phyloP scores from a whole-genome alignment of 2,888 invertebrate genomes.

The Priocnemis perturbator region DNA sequence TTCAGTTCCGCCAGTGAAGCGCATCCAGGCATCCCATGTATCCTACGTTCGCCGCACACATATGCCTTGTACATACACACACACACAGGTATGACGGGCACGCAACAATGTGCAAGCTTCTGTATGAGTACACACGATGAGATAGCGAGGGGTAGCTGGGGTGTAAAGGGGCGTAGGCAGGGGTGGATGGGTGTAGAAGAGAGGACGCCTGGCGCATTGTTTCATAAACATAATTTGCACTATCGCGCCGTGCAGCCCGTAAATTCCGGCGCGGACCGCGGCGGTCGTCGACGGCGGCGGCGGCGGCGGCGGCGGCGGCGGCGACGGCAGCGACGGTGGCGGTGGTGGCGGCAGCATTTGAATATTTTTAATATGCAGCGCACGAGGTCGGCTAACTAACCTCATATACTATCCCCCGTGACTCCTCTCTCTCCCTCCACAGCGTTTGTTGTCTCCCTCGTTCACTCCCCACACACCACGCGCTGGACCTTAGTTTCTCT shows the following conservation, averaged over 20 bases:
- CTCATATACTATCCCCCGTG: slow-evolving; percentile 60
- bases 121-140: slow-evolving; percentile 25
- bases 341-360: slow-evolving; percentile 57
- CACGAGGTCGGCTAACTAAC: slow-evolving; percentile 68
- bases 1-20: no score
- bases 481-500: slow-evolving; percentile 16
- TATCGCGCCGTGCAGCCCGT: slow-evolving; percentile 60
- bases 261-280: slow-evolving; percentile 52
- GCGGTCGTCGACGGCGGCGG: slow-evolving; percentile 20
- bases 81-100: background rate
- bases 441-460: background rate
- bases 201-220: slow-evolving; percentile 53
- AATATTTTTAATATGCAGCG: slow-evolving; percentile 73
- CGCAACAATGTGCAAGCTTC: slow-evolving; percentile 10
- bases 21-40: no score
- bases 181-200: slow-evolving; percentile 20
- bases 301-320: slow-evolving; percentile 1
- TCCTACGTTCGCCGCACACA: no score
- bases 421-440: slow-evolving; percentile 19
- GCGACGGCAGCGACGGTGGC: background rate
- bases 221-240: slow-evolving; percentile 68
- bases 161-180: background rate
- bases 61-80: no score
- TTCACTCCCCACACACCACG: slow-evolving; percentile 10
- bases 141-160: background rate